Base-by-base conservation (phyloP, 2,113 vertebrate genomes). In the Phaethornis superciliosus region DNA sequence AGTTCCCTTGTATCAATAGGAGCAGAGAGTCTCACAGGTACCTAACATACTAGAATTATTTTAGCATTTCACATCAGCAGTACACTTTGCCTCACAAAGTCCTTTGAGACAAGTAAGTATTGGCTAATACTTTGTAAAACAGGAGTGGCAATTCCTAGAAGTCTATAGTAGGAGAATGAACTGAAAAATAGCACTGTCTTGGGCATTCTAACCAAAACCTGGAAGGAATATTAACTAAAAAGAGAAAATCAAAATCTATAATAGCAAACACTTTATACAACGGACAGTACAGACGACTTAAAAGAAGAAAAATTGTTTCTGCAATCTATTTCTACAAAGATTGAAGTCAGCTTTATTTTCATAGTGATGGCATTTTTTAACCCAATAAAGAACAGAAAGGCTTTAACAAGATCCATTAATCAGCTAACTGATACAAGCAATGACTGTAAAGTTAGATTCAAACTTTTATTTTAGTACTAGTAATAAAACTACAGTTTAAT, bases 401-500 rank as follows among this genome's bases (percentile, higher is more conserved):
- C 6, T 47, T 75, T 27, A 77, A 64, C 10, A 56, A 55, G 16
- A 74, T n/a, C 51, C 24, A 78, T 40, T 83, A 17, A 64, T 27
- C 27, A 9, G 22, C 51, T 81, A 88, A 74, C 33, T 35, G 47
- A 93, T 76, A 58, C 10, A 76, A 64, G 16, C 6, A 70, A 27
- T 54, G 33, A 59, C 70, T 63, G 5, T 28, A 80, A 76, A 10
- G 18, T 37, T 77, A 26, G 11, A 4, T 3, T n/a, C 40, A 42
- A 52, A 78, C 9, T 93, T 89, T 63, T 44, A 71, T 79, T 88
- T 84, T 32, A 72, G 13, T 37, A 35, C 17, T 49, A 32, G 7
- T n/a, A 94, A 87, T 87, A 84, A 87, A 82, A 92, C 8, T 37
- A 21, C 54, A 72, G 52, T 35, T 90, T 71, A 90, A 83, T 68